Base-by-base conservation (phyloP, 1,140 invertebrate genomes). In the Polyergus mexicanus region DNA sequence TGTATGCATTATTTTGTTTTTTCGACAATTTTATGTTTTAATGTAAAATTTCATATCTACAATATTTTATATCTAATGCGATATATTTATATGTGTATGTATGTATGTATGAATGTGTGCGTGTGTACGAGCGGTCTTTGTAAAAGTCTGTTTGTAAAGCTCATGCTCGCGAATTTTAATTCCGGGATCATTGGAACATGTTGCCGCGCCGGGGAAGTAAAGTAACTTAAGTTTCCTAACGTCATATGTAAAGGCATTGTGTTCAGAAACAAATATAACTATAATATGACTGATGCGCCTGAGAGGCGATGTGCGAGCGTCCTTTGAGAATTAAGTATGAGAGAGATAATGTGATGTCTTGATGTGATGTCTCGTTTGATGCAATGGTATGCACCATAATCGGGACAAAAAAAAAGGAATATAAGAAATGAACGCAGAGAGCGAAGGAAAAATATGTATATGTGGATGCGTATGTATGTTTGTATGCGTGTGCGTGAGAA, bases 231-330 rank as follows among this genome's bases (percentile, higher is more conserved):
- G 93, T 95, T 95, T 95, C 94, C 94, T 95, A 94, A 95, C 92
- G 94, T 95, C 94, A 94, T 93, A 90, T 94, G 93, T 95, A 95
- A 95, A 95, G 95, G 95, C 92, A 95, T 95, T 95, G 94, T 95
- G 95, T 95, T 95, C 94, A 95, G 92, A 94, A 94, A 93, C 68
- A 83, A 94, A 94, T 94, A 94, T 95, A 94, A 80, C 93, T 95
- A 95, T 94, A 95, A 94, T 94, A 95, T 92, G 95, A 95, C 95
- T 95, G 95, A 94, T 92, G 92, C 92, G 92, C 92, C 93, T 92
- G 92, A 93, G 86, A 93, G 84, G 92, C 91, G 91, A 91, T 89
- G 88, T 92, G 92, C 92, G 92, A 93, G 90, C 91, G 91, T 92
- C 89, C 89, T 91, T 92, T 90, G 90, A 94, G 91, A 91, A 91